phyloP scores from a whole-genome alignment of 2,113 vertebrate genomes.

The Rhagologus leucostigma region DNA sequence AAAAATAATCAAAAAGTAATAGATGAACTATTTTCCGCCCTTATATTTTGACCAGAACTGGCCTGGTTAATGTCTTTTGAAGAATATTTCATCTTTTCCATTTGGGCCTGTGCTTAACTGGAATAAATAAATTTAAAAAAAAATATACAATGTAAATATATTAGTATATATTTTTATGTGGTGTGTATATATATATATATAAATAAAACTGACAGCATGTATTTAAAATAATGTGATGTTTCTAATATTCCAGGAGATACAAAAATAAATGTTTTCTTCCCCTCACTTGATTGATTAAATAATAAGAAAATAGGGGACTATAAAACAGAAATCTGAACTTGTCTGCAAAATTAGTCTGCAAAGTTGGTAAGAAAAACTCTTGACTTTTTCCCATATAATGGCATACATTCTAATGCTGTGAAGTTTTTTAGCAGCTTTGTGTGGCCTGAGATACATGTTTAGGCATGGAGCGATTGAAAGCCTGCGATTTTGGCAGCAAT shows the following conservation, averaged over 20 bases:
- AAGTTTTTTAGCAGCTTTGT: background rate
- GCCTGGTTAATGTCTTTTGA: background rate
- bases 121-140: background rate
- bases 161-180: background rate
- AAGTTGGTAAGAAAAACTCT: background rate
- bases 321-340: background rate
- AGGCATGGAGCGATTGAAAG: background rate
- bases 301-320: background rate
- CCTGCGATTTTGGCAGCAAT: background rate
- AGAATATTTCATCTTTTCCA: background rate
- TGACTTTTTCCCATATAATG: background rate
- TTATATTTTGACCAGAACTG: background rate
- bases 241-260: background rate
- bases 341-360: background rate
- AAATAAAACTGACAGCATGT: background rate
- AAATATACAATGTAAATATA: background rate
- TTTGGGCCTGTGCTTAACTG: background rate
- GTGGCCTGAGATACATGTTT: background rate
- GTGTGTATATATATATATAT: background rate
- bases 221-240: background rate
- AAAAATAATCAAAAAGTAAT: background rate
- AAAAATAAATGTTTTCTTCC: background rate
- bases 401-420: background rate
- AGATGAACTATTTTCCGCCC: background rate
- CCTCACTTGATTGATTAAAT: background rate